A percentile compares a stretch with the other conserved stretches of the same genome.
phyloP scores from a whole-genome alignment of 2,113 vertebrate genomes.

The Pelecanus crispus region DNA sequence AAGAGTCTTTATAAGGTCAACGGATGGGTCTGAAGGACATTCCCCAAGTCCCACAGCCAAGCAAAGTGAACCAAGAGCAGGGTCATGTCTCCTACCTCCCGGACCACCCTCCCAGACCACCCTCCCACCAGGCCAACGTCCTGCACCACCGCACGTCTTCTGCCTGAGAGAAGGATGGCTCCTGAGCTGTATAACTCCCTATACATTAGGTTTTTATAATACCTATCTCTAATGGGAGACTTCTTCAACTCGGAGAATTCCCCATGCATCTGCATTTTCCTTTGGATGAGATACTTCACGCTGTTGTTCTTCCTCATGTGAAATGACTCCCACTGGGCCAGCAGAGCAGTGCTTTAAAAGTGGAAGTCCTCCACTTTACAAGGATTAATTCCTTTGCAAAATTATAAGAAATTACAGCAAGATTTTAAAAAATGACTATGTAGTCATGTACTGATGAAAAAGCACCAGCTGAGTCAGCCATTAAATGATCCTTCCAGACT shows the following conservation, averaged over 20 bases:
- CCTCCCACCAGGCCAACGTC: neutral
- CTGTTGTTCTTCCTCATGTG: neutral
- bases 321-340: neutral
- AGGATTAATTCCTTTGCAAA: neutral
- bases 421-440: neutral
- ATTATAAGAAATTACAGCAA: neutral
- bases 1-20: neutral
- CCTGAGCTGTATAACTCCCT: neutral
- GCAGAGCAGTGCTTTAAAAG: too few species aligned
- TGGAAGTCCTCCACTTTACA: neutral
- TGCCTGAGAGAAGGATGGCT: too few species aligned
- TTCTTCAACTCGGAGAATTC: neutral
- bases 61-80: neutral
- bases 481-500: neutral
- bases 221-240: neutral
- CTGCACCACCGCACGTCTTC: too few species aligned
- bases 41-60: neutral
- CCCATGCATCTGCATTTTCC: neutral
- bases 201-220: rapidly evolving
- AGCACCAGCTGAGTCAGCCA: neutral
- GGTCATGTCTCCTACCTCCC: neutral
- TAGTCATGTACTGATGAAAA: neutral
- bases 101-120: neutral
- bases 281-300: neutral
- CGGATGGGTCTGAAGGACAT: neutral